phyloP scores from a whole-genome alignment of 2,888 invertebrate genomes.

The Drosophila atripex region DNA sequence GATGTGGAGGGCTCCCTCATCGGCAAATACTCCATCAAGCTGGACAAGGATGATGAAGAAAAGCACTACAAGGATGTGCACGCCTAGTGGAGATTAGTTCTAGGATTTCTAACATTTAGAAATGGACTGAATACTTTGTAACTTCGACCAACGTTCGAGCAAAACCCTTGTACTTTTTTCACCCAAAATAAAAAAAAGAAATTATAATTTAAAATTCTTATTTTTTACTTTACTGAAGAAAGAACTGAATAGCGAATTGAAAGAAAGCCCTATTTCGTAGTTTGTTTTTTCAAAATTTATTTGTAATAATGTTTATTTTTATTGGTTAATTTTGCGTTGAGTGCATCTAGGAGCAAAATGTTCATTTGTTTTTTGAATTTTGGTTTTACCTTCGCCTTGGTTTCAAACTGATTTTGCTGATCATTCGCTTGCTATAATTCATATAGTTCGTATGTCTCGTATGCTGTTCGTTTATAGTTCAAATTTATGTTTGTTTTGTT shows the following conservation, averaged over 20 bases:
- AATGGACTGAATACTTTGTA: conserved; percentile 79
- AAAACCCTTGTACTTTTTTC: conserved; percentile 28
- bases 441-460: conserved; percentile 11
- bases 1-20: conserved; percentile 84
- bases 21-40: conserved; percentile 84
- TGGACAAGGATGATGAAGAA: conserved; percentile 82
- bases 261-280: not conserved
- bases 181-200: conserved; percentile 19
- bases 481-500: conserved; percentile 36
- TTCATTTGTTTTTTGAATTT: conserved; percentile 28
- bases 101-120: conserved; percentile 80
- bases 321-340: conserved; percentile 82
- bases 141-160: conserved; percentile 34
- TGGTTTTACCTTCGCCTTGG: conserved; percentile 51
- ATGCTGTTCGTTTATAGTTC: conserved; percentile 19
- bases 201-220: not conserved
- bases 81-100: conserved; percentile 38
- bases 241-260: too few species aligned
- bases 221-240: too few species aligned
- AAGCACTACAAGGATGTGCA: conserved; percentile 79
- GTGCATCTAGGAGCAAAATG: conserved; percentile 83
- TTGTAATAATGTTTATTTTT: conserved; percentile 74
- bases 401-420: conserved; percentile 30
- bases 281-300: conserved; percentile 61
- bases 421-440: conserved; percentile 40